A percentile compares a stretch with the other conserved stretches of the same genome.
Evolutionary conservation across 2,797 vertebrate genomes (phyloP).

Genomic region (Brachymystax lenok): DNA sequence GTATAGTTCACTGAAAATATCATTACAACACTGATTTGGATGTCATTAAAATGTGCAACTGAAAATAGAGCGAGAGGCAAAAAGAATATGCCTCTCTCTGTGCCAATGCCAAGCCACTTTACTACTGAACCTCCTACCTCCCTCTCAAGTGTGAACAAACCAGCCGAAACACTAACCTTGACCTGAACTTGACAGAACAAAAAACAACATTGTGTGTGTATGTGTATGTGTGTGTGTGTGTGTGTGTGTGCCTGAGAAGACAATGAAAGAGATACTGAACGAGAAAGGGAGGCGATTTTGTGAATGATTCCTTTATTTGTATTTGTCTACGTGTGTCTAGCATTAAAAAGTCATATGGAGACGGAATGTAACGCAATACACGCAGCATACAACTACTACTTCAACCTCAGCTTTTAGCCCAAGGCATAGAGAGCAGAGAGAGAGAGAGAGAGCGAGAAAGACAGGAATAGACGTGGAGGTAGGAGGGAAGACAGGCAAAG

Average conservation of each 20-base stretch:
- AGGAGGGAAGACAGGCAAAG: slow-evolving; percentile 11
- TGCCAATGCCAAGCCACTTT: background rate
- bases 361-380: background rate
- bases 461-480: slow-evolving; percentile 37
- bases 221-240: slow-evolving; percentile 19
- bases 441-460: slow-evolving; percentile 29
- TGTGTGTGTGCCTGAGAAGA: slow-evolving; percentile 9
- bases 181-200: slow-evolving; percentile 42
- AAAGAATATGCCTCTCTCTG: background rate
- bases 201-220: slow-evolving; percentile 18
- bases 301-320: background rate
- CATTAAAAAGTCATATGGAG: no score
- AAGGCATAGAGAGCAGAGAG: slow-evolving; percentile 5
- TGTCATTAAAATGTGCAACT: slow-evolving; percentile 29
- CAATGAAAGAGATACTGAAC: background rate
- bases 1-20: slow-evolving; percentile 34
- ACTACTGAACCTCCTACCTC: background rate
- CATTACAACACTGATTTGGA: slow-evolving; percentile 42
- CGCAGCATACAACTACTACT: background rate
- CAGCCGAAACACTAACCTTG: slow-evolving; percentile 40
- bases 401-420: background rate
- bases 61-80: background rate
- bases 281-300: background rate
- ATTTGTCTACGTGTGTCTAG: no score
- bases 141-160: slow-evolving; percentile 25